Conservation (phyloP, 2,888 invertebrate genomes). For the Antitype chi region DNA sequence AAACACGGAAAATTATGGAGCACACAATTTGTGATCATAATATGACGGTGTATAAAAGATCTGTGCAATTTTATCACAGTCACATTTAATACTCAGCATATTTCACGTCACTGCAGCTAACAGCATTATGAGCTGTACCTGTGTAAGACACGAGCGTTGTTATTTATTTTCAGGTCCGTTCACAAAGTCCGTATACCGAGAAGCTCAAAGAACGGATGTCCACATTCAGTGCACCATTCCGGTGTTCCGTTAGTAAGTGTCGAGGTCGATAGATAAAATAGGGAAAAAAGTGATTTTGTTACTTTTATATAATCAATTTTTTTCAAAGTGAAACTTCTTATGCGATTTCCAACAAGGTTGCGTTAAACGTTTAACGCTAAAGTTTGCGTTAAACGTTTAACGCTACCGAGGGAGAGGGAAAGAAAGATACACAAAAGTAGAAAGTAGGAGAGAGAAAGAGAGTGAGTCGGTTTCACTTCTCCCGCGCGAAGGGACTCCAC, state of each 20-base stretch:
- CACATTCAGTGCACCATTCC: conserved; percentile 28
- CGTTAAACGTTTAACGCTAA: too few species aligned
- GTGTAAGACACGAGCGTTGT: conserved; percentile 32
- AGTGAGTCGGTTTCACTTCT: too few species aligned
- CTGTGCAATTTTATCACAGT: conserved; percentile 57
- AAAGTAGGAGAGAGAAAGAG: too few species aligned
- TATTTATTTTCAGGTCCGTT: conserved; percentile 60
- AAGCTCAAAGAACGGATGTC: conserved; percentile 27
- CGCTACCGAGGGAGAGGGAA: too few species aligned
- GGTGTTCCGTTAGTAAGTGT: conserved; percentile 19
- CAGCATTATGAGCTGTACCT: conserved; percentile 45
- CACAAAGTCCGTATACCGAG: conserved; percentile 31
- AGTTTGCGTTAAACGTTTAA: too few species aligned
- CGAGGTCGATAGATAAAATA: not conserved
- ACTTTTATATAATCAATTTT: conserved; percentile 47
- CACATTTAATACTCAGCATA: conserved; percentile 51
- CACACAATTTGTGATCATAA: conserved; percentile 39
- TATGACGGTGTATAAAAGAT: conserved; percentile 34
- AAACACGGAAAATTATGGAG: conserved; percentile 41
- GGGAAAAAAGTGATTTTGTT: conserved; percentile 24
- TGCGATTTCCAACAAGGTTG: too few species aligned
- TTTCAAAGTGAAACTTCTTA: too few species aligned
- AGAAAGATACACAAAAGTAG: too few species aligned
- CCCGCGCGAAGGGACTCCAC: too few species aligned
- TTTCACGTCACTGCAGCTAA: conserved; percentile 48